phyloP scores from a whole-genome alignment of 2,797 vertebrate species.

The Leucoraja ocellata region DNA sequence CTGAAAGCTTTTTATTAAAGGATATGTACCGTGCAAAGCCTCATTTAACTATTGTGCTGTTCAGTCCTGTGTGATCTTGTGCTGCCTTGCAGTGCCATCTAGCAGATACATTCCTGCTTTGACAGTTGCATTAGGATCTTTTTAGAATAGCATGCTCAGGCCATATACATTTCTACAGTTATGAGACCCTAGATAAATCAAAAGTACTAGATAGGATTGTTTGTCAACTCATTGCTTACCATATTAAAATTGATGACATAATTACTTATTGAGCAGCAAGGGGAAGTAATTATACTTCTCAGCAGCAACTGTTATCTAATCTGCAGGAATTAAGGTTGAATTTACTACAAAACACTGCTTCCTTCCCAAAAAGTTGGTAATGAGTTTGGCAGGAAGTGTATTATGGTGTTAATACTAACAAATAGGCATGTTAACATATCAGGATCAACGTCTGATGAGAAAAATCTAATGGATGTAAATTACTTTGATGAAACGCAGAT shows the following conservation, averaged over 20 bases:
- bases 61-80: constrained; percentile 12
- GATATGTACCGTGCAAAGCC: constrained; percentile 30
- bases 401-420: neutral
- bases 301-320: neutral
- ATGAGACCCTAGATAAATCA: neutral
- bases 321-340: neutral
- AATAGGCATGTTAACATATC: neutral
- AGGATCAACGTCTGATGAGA: neutral
- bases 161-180: neutral
- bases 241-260: neutral
- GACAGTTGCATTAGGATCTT: neutral
- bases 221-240: neutral
- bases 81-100: constrained; percentile 34
- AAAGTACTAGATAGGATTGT: neutral
- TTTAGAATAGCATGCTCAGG: neutral
- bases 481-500: neutral
- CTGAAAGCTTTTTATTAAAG: constrained; percentile 38
- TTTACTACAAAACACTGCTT: neutral
- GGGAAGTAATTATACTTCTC: neutral
- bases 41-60: constrained; percentile 23
- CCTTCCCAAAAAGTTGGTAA: neutral
- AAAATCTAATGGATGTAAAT: neutral
- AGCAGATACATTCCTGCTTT: constrained; percentile 28
- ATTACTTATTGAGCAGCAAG: neutral
- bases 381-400: neutral